Evolutionary conservation across 2,888 invertebrate genomes (phyloP).

Genomic region (Gymnosoma rotundatum): DNA sequence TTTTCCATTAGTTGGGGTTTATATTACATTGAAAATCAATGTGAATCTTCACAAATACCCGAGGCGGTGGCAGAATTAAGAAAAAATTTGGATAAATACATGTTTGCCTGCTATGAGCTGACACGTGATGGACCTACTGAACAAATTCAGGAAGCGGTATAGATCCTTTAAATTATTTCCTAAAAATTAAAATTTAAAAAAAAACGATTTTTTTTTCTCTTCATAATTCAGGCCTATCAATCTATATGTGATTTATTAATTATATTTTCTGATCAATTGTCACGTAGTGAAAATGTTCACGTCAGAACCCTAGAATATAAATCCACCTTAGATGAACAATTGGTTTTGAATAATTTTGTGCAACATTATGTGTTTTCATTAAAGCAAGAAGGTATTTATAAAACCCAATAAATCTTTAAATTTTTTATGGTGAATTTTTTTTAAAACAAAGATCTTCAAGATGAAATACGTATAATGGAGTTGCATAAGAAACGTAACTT

Average conservation of each 20-base stretch:
- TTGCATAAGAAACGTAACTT: conserved; percentile 97
- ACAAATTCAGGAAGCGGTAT: conserved; percentile 89
- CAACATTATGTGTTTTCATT: conserved; percentile 96
- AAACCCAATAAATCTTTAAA: conserved; percentile 61
- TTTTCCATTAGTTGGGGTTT: conserved; percentile 95
- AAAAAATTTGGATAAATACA: conserved; percentile 88
- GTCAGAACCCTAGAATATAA: conserved; percentile 88
- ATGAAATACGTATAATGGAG: conserved; percentile 98
- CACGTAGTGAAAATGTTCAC: conserved; percentile 82
- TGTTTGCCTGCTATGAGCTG: conserved; percentile 88
- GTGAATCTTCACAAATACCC: conserved; percentile 84
- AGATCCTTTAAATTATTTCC: not conserved
- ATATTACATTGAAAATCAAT: conserved; percentile 89
- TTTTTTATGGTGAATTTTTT: conserved; percentile 70
- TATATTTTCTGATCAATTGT: conserved; percentile 93
- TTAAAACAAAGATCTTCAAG: conserved; percentile 88
- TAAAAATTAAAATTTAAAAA: not conserved
- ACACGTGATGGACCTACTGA: conserved; percentile 87
- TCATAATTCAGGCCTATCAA: conserved; percentile 88
- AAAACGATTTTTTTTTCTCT: not conserved
- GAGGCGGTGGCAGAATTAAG: conserved; percentile 86
- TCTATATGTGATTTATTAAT: conserved; percentile 98
- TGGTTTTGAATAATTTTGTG: conserved; percentile 93
- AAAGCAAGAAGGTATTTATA: conserved; percentile 90
- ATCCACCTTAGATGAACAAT: conserved; percentile 90